Percentiles rank a stretch among this genome's conserved stretches.
Conservation (phyloP, 2,888 invertebrate genomes). For the Acanthosepion pharaonis region DNA sequence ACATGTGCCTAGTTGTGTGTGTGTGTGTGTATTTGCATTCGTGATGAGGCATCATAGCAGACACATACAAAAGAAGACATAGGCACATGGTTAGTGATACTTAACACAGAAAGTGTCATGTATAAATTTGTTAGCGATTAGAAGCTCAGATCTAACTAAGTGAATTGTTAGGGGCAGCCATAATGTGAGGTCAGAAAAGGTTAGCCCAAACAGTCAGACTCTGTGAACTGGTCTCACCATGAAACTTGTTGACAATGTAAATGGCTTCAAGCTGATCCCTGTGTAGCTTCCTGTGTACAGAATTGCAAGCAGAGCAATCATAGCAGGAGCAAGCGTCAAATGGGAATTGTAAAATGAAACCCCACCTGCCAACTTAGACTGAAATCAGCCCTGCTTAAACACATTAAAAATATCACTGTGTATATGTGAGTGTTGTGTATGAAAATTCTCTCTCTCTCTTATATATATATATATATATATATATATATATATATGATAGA, state of each 20-base stretch:
- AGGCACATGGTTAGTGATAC: neutral
- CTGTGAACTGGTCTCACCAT: constrained; percentile 22
- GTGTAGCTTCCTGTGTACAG: constrained; percentile 20
- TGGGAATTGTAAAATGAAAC: neutral
- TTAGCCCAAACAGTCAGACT: constrained; percentile 2
- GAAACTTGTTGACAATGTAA: neutral
- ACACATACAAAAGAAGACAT: neutral
- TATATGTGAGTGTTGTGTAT: neutral
- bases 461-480: neutral
- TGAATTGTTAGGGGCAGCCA: neutral
- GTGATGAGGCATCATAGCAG: neutral
- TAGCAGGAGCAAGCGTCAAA: neutral
- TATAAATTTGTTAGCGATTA: neutral
- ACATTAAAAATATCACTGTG: neutral
- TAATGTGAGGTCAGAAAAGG: constrained; percentile 33
- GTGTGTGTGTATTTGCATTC: neutral
- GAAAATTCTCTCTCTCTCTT: too few species aligned
- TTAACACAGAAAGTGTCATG: neutral
- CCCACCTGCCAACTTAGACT: neutral
- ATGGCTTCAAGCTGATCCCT: neutral
- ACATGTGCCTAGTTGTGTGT: neutral
- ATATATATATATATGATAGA: neutral
- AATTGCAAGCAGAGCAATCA: neutral
- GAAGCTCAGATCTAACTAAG: neutral
- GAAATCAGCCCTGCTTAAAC: neutral